These are phyloP conservation scores for Pachyseris speciosa DNA, from an alignment of 64 coral and sea anemone species.

Conservation along the genomic window DNA sequence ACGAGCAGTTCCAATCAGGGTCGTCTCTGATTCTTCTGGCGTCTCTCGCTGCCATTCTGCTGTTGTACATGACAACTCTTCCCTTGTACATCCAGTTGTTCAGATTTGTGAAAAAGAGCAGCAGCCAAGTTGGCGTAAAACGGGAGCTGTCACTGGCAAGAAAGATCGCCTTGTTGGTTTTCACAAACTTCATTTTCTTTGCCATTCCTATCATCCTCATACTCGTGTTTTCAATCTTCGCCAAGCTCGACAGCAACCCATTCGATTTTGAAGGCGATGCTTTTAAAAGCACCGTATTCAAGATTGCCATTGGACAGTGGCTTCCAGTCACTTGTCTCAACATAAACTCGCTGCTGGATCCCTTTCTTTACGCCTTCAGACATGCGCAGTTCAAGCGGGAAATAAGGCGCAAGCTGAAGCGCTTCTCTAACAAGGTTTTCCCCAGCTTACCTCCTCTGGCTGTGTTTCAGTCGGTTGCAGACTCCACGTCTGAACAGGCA, in stretches of 20 bases:
- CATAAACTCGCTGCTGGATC: constrained; percentile 85
- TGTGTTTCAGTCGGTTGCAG: not conserved
- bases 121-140: constrained; percentile 58
- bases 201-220: constrained; percentile 72
- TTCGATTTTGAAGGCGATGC: constrained; percentile 76
- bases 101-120: constrained; percentile 74
- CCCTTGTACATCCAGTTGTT: constrained; percentile 72
- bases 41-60: constrained; percentile 60
- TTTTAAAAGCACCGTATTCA: constrained; percentile 75
- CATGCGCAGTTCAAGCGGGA: constrained; percentile 73
- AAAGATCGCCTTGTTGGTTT: constrained; percentile 73
- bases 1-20: constrained; percentile 33
- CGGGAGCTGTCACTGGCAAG: constrained; percentile 70
- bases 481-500: not conserved
- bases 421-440: constrained; percentile 13
- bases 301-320: constrained; percentile 91
- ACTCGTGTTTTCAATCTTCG: constrained; percentile 62
- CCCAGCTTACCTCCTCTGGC: not conserved
- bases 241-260: constrained; percentile 53
- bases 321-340: constrained; percentile 90
- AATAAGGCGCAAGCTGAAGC: not conserved
- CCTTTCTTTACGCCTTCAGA: constrained; percentile 76
- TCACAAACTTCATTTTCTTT: constrained; percentile 89
- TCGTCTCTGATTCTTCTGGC: constrained; percentile 69
- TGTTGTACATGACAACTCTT: constrained; percentile 64